Evolutionary conservation across 1,140 invertebrate species (phyloP), one percentile per base, ranked within the genome.

Genomic region (Conus ventricosus): DNA sequence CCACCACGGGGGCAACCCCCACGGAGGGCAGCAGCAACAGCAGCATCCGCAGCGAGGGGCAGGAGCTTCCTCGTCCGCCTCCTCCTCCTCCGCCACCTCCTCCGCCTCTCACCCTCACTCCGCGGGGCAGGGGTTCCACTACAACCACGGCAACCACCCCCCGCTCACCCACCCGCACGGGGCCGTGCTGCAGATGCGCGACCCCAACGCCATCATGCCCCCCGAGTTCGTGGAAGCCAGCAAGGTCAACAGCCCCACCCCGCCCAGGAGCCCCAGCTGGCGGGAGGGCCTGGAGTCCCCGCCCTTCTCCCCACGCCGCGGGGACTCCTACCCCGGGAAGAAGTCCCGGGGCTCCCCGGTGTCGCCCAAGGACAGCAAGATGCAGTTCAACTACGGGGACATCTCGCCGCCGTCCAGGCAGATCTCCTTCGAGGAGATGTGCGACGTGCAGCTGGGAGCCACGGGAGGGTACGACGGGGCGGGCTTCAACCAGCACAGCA

Each of bases 261-360:
- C 93, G 4, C 94, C 94, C 1, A 86, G 92, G 80, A 93, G 93
- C 87, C 94, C 94, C 13, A 94, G 94, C 80, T 94, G 94, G 94
- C 84, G 94, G 51, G 94, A 94, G 84, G 94, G 94, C 13, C 78
- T 94, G 5, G 93, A 94, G 39, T 94, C 93, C 83, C 94, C 0
- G 39, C 94, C 94, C 39, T 94, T 94, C 88, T 94, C 94, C 17
- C 94, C 94, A 4, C 88, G 92, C 39, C 85, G 94, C 15, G 85
- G 91, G 67, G 94, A 94, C 85, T 93, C 92, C 11, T 94, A 94
- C 85, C 94, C 94, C 0, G 93, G 93, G 7, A 94, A 94, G 89
- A 90, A 90, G 54, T 90, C 92, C 17, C 90, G 91, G 11, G 92
- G 92, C 4, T 93, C 94, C 11, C 91, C 92, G 15, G 89, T 91